phyloP scores from a whole-genome alignment of 2,797 vertebrate genomes.

The Acanthornis magna region DNA sequence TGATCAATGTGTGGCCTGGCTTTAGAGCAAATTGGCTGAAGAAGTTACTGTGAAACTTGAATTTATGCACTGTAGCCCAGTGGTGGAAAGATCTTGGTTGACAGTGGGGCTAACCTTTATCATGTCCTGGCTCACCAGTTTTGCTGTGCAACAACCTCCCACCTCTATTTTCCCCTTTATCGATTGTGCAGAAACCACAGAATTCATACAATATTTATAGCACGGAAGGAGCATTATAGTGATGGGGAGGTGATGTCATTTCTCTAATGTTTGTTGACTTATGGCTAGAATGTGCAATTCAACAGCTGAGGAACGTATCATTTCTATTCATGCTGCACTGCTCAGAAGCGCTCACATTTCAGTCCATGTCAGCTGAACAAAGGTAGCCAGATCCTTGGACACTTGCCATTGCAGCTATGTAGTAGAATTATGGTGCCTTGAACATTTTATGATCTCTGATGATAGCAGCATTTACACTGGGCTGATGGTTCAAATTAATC shows the following conservation, averaged over 20 bases:
- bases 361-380: neutral
- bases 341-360: neutral
- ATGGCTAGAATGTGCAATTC: neutral
- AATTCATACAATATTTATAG: neutral
- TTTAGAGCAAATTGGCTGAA: neutral
- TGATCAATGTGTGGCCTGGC: neutral
- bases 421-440: neutral
- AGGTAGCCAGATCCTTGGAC: conserved; percentile 10
- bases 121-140: neutral
- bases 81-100: neutral
- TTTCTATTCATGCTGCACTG: neutral
- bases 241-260: neutral
- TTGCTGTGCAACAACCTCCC: neutral
- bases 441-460: conserved; percentile 27
- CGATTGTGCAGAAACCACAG: neutral
- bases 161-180: neutral
- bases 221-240: neutral
- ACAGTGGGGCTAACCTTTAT: neutral
- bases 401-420: neutral
- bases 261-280: neutral
- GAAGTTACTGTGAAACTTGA: neutral
- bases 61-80: neutral
- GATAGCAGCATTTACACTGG: conserved; percentile 5
- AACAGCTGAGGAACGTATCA: neutral
- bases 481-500: conserved; percentile 25